Evolutionary conservation across 2,888 invertebrate species (phyloP).

Genomic region (Melipona bicolor): DNA sequence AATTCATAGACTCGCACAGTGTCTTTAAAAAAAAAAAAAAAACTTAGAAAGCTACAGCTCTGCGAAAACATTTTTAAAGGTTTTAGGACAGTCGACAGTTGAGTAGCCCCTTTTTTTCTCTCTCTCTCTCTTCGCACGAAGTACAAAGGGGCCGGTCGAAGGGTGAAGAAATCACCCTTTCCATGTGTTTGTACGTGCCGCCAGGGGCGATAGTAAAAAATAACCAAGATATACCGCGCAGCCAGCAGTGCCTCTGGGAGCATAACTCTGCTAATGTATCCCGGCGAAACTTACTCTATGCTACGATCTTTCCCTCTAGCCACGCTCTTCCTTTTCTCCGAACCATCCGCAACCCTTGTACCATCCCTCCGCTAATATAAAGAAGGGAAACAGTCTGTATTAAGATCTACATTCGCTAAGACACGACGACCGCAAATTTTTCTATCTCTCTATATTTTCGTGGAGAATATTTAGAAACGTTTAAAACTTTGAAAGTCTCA

Average conservation of each 20-base stretch:
- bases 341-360: constrained; percentile 46
- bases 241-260: constrained; percentile 75
- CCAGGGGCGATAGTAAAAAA: constrained; percentile 78
- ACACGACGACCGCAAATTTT: constrained; percentile 34
- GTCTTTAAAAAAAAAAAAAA: neutral
- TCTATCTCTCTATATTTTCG: constrained; percentile 9
- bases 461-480: neutral
- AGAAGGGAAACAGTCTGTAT: constrained; percentile 56
- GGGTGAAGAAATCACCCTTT: constrained; percentile 57
- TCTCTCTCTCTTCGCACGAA: too few species aligned
- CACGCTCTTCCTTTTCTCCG: constrained; percentile 19
- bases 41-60: neutral
- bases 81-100: constrained; percentile 2
- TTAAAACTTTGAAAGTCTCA: neutral
- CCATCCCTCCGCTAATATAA: constrained; percentile 36
- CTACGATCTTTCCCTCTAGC: constrained; percentile 43
- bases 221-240: constrained; percentile 79
- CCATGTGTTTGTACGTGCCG: constrained; percentile 62
- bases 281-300: constrained; percentile 69
- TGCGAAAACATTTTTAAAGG: neutral
- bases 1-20: neutral
- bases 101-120: constrained; percentile 2
- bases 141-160: constrained; percentile 26
- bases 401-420: constrained; percentile 68
- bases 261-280: constrained; percentile 80